Base-by-base conservation (phyloP, 1,140 invertebrate genomes). In the Steinernema khuongi region DNA sequence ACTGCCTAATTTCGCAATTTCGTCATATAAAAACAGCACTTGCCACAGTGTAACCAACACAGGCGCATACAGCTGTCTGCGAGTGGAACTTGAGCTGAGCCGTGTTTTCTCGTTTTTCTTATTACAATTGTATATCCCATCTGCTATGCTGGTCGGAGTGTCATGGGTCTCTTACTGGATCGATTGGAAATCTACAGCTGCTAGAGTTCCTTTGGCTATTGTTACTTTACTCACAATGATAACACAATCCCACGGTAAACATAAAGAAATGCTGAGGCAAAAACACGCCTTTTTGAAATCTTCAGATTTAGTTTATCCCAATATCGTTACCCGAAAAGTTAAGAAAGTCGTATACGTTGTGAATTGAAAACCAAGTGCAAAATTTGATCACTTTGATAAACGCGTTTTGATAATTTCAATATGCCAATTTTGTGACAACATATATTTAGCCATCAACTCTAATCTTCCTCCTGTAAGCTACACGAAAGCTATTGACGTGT, bases 41-140 rank as follows among this genome's bases (percentile, higher is more conserved):
- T 79, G 78, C 31, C 66, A 70, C 26, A 77, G 75, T 0, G 70
- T 70, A 26, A 79, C 78, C 32, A 73, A 71, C 43, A 79, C 78
- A 0, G 78, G 76, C 22, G 66, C 67, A 2, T 96, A 96, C 90
- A 94, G 93, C 88, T 96, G 94, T 87, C 87, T 96, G 79, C 93
- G 93, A 88, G 94, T 96, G 81, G 93, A 95, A 87, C 88, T 96
- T 79, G 89, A 94, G 79, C 94, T 96, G 89, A 95, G 95, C 87
- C 89, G 94, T 83, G 93, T 96, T 88, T 96, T 96, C 91, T 93
- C 91, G 88, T 96, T 96, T 90, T 96, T 96, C 89, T 89, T 96
- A 79, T 95, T 96, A 85, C 94, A 96, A 71, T 66, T 79, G 1
- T 79, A 80, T 41, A 76, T 80, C 60, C 76, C 79, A 29, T 87